phyloP scores from a whole-genome alignment of 2,797 vertebrate species.

The Hylomyscus alleni region DNA sequence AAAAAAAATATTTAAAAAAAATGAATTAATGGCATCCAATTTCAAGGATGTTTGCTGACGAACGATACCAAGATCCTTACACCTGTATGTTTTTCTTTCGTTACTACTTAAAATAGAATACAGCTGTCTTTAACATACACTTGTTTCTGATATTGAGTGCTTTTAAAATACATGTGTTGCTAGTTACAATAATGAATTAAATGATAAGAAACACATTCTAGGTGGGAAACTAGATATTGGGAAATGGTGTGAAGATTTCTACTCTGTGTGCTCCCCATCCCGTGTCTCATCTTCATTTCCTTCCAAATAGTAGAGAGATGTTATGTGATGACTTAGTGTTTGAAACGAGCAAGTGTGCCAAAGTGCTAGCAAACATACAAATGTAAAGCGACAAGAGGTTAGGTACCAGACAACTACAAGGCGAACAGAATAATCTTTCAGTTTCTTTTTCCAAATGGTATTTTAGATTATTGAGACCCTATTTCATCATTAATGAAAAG shows the following conservation, averaged over 20 bases:
- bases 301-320: slow-evolving; percentile 67
- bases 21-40: neutral
- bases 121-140: neutral
- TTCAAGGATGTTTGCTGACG: neutral
- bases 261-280: neutral
- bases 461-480: slow-evolving; percentile 85
- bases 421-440: slow-evolving; percentile 19
- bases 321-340: slow-evolving; percentile 47
- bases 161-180: slow-evolving; percentile 6
- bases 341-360: slow-evolving; percentile 31
- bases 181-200: neutral
- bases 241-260: slow-evolving; percentile 34
- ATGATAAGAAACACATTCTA: neutral
- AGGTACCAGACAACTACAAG: neutral
- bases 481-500: slow-evolving; percentile 86
- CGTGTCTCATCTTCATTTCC: slow-evolving; percentile 23
- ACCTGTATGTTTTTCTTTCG: neutral
- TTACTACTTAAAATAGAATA: slow-evolving; percentile 6
- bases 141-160: neutral
- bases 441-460: slow-evolving; percentile 79
- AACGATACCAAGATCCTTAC: neutral
- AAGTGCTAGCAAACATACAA: neutral
- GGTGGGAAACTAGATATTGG: neutral
- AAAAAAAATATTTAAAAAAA: neutral
- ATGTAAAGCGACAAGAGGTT: slow-evolving; percentile 41